These are phyloP conservation scores for Melanogrammus aeglefinus DNA, from an alignment of 2,797 vertebrate species.

Conservation along the genomic window DNA sequence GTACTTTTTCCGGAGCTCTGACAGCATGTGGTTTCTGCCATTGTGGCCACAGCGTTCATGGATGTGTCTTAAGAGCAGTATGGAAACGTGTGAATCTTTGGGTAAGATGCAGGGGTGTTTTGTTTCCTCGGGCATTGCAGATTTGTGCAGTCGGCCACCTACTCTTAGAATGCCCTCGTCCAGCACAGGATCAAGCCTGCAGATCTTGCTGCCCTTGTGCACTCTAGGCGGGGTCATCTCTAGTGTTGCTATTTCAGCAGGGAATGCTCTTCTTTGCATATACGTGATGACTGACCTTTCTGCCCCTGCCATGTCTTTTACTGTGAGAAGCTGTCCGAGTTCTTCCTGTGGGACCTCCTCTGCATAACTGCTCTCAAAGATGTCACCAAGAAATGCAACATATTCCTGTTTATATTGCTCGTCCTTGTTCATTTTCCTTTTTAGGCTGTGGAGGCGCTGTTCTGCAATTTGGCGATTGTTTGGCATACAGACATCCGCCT, in stretches of 20 bases:
- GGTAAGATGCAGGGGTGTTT: conserved; percentile 9
- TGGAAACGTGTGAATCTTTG: not conserved
- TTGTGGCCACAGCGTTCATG: not conserved
- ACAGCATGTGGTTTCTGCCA: conserved; percentile 11
- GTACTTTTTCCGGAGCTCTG: conserved; percentile 8
- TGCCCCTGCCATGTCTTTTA: too few relatives aligned
- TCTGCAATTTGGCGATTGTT: not conserved
- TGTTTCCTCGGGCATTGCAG: not conserved
- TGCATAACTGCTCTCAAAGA: not conserved
- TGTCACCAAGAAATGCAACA: not conserved
- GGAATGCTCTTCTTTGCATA: too few relatives aligned
- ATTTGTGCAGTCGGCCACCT: not conserved
- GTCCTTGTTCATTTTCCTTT: not conserved
- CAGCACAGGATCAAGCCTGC: too few relatives aligned
- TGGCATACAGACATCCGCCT: not conserved
- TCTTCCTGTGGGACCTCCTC: not conserved
- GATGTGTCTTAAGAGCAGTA: not conserved
- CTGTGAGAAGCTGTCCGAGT: too few relatives aligned
- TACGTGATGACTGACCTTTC: too few relatives aligned
- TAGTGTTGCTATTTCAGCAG: too few relatives aligned
- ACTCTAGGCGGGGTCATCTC: too few relatives aligned
- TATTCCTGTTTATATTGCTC: not conserved
- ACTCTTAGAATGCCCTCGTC: not conserved
- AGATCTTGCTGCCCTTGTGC: too few relatives aligned
- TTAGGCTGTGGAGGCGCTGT: not conserved